Conservation (phyloP, 1,140 invertebrate species). For the Nymphalis io region DNA sequence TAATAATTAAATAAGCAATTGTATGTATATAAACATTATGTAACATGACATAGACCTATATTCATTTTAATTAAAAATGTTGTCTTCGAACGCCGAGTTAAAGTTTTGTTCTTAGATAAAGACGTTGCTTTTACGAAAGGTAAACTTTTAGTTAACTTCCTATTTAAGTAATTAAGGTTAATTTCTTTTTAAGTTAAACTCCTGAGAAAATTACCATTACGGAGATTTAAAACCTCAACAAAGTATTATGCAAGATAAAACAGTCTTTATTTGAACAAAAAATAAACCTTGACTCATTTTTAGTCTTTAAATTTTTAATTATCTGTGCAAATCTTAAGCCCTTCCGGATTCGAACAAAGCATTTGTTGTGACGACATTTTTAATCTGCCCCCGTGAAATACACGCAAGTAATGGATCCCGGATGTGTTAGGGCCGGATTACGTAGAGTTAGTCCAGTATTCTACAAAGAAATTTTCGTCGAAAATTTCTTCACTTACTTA, state of each 20-base stretch:
- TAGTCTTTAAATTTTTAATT: constrained; percentile 32
- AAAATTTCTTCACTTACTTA: constrained; percentile 40
- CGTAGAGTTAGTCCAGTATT: constrained; percentile 50
- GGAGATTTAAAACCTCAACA: constrained; percentile 38
- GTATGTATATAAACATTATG: no score
- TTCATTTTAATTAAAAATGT: not conserved
- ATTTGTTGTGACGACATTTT: constrained; percentile 57
- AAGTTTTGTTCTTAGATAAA: constrained; percentile 13
- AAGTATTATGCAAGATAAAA: constrained; percentile 46
- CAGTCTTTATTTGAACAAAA: constrained; percentile 36
- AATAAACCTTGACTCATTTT: constrained; percentile 25
- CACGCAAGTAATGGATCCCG: constrained; percentile 65
- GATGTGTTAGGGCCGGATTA: constrained; percentile 51
- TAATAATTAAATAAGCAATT: no score
- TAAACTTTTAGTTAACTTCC: constrained; percentile 6
- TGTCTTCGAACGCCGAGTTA: not conserved
- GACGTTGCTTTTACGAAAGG: not conserved
- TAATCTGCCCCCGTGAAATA: constrained; percentile 47
- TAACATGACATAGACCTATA: no score
- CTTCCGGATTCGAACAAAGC: constrained; percentile 60
- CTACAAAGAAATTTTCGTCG: constrained; percentile 55
- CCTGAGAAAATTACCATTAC: constrained; percentile 39
- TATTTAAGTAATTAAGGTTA: constrained; percentile 39
- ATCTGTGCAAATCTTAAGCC: constrained; percentile 43
- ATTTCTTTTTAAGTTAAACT: constrained; percentile 31